Conservation (phyloP, 2,797 vertebrate species). For the Mormyrops boulengeri region DNA sequence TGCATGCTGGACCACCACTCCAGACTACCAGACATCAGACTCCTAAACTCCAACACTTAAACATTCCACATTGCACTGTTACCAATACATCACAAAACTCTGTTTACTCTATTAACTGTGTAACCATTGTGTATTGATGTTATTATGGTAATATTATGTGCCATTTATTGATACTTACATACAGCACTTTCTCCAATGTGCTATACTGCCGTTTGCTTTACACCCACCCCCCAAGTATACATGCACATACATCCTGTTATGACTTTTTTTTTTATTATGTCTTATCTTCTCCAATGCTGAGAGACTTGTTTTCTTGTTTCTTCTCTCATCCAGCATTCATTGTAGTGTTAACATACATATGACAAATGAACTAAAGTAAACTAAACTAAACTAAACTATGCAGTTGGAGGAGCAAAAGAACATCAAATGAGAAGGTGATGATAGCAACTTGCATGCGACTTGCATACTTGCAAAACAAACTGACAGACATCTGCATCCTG, state of each 20-base stretch:
- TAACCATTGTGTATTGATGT: too few relatives aligned
- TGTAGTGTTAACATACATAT: neutral
- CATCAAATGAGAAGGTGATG: neutral
- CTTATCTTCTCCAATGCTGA: neutral
- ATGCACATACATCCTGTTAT: neutral
- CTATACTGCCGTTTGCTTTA: neutral
- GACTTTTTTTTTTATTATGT: neutral
- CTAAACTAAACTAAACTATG: neutral
- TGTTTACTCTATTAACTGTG: too few relatives aligned
- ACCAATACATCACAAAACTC: too few relatives aligned
- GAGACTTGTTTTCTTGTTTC: neutral
- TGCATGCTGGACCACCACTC: too few relatives aligned
- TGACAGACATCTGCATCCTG: neutral
- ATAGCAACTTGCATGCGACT: neutral
- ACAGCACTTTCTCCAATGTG: neutral
- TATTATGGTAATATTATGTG: too few relatives aligned
- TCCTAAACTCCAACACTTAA: too few relatives aligned
- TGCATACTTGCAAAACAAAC: neutral
- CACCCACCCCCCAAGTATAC: neutral
- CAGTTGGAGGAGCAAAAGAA: neutral
- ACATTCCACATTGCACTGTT: too few relatives aligned
- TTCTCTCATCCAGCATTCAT: neutral
- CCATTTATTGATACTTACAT: neutral
- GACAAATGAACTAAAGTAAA: neutral
- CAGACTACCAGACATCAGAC: too few relatives aligned